Evolutionary conservation across 2,797 vertebrate species (phyloP).

Genomic region (Peromyscus attwateri): DNA sequence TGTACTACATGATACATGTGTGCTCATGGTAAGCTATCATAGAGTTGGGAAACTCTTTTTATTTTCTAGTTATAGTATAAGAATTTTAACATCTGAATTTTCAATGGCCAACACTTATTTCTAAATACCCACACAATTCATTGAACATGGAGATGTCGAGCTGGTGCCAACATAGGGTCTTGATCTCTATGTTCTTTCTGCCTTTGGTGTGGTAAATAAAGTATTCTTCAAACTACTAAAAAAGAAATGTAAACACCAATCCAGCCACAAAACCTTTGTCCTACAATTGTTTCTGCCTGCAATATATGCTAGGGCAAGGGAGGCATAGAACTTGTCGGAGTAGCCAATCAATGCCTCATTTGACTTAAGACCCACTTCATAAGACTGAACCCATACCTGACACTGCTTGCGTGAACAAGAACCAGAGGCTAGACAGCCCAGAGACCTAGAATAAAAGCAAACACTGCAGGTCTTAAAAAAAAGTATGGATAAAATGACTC

Average conservation of each 20-base stretch:
- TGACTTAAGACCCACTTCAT: not conserved
- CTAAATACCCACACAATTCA: not conserved
- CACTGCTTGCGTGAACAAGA: not conserved
- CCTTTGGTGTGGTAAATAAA: not conserved
- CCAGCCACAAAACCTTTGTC: not conserved
- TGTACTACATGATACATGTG: not conserved
- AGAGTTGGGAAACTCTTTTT: not conserved
- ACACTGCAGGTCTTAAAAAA: not conserved
- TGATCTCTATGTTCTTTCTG: not conserved
- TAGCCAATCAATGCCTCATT: not conserved
- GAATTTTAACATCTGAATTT: constrained; percentile 58
- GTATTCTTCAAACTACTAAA: not conserved
- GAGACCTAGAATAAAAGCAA: not conserved
- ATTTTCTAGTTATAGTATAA: not conserved
- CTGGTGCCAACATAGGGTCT: not conserved
- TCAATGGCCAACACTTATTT: not conserved
- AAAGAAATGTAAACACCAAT: not conserved
- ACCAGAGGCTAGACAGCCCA: not conserved
- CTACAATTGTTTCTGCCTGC: not conserved
- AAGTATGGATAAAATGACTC: not conserved
- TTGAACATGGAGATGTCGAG: not conserved
- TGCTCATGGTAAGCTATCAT: not conserved
- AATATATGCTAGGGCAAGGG: not conserved
- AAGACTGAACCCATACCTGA: not conserved
- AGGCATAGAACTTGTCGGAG: not conserved